Evolutionary conservation across 2,888 invertebrate genomes (phyloP).

Genomic region (Eupithecia exiguata): DNA sequence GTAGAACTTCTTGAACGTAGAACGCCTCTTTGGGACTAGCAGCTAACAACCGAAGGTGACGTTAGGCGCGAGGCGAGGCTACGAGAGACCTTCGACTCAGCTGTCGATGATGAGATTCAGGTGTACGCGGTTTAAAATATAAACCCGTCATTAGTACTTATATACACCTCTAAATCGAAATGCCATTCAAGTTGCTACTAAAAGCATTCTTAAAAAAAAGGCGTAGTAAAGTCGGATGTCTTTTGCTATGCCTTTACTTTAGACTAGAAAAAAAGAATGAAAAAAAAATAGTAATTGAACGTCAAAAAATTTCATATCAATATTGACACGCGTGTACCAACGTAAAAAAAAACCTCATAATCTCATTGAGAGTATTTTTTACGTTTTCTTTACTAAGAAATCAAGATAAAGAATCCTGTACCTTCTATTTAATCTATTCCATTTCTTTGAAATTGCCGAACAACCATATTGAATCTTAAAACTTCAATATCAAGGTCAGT

Average conservation of each 20-base stretch:
- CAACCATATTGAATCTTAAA: not conserved
- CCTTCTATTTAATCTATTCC: slow-evolving; percentile 4
- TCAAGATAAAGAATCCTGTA: slow-evolving; percentile 2
- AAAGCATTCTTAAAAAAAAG: not conserved
- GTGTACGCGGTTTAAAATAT: slow-evolving; percentile 43
- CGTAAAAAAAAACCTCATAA: not conserved
- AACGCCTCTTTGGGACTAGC: slow-evolving; percentile 86
- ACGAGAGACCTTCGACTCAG: slow-evolving; percentile 77
- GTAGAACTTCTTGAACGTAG: slow-evolving; percentile 96
- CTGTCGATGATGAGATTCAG: slow-evolving; percentile 75
- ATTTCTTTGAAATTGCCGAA: not conserved
- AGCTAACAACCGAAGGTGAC: slow-evolving; percentile 96
- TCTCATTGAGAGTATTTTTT: not conserved
- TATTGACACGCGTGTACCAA: not conserved
- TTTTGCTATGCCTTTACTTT: not conserved
- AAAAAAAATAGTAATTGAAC: not conserved
- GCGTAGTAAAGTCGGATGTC: not conserved
- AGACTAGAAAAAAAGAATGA: not conserved
- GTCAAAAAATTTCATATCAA: not conserved
- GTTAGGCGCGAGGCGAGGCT: slow-evolving; percentile 94
- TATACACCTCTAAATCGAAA: not conserved
- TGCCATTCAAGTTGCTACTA: not conserved
- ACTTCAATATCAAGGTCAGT: not conserved
- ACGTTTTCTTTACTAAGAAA: not conserved
- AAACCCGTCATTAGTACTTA: not conserved